Evolutionary conservation across 1,140 invertebrate species (phyloP), one percentile per base, ranked within the genome.

Genomic region (Lepidurus couesii): DNA sequence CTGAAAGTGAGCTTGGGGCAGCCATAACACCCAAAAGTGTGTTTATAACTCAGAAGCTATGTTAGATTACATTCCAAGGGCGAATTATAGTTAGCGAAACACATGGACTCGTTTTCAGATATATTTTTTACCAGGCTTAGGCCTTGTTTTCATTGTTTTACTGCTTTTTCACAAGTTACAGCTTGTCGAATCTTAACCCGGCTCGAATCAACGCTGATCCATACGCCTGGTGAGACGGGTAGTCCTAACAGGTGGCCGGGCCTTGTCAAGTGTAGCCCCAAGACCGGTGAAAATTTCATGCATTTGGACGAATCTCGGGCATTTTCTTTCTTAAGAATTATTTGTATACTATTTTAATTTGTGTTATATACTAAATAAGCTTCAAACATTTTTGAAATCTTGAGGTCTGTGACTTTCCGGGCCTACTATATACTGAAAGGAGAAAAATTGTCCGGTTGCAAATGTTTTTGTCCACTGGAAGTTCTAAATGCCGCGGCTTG

Each of bases 241-340:
- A 65, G 53, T 65, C 53, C 13, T n/a, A 65, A 65, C 53, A 65
- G 53, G 53, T 65, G 53, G 53, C 53, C 53, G 53, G 16, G 21
- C 53, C 53, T 65, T 21, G 53, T 65, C 53, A 65, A 65, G 53
- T 21, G 21, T n/a, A 65, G 8, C 16, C 16, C 21, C 21, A 13
- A 21, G 53, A 10, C 9, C 53, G 8, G 53, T 0, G 53, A 21
- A 21, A 7, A 4, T 7, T 21, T 13, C 13, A 65, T 34, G 47
- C 1, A n/a, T n/a, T 3, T 65, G 11, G 47, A n/a, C 6, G 5
- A 65, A 7, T 65, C 21, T 65, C 10, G 16, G 13, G 53, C 9
- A 7, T 65, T 11, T 65, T 21, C 53, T 65, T 65, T 9, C 21
- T 5, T 34, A 34, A 34, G 4, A 34, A 34, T 34, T 4, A 34